Base-by-base conservation (phyloP, 2,113 vertebrate genomes). In the Taurulus bubalis region DNA sequence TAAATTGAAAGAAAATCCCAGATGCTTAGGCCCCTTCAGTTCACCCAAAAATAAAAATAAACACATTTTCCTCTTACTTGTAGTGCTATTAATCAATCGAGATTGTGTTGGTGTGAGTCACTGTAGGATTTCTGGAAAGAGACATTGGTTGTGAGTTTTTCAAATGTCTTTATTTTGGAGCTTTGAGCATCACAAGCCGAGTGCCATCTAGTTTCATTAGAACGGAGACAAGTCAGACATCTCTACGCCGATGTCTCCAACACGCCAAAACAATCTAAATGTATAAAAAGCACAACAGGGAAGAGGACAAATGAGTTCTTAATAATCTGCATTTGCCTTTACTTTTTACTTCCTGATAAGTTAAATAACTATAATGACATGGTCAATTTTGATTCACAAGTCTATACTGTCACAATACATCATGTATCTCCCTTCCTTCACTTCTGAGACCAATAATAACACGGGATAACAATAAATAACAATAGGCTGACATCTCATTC, bases 371-470 rank as follows among this genome's bases (percentile, higher is more conserved):
- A 26, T 30, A 47, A 70, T 65, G 42, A 65, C 60, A 60, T 6
- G 8, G n/a, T 51, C 70, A 76, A 26, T 56, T 63, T 63, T 77
- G n/a, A 82, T 60, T 78, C 64, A 63, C 69, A 49, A 18, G 40
- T 68, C 28, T 49, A 1, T 56, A 28, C 65, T 38, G 40, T 81
- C 60, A 75, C 51, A 45, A 38, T 71, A 77, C 79, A 65, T 75
- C 66, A 83, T 38, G 24, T 69, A 53, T 81, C 42, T 56, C 14
- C 22, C 49, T 45, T 67, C 58, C 53, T 62, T 85, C 42, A 56
- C 59, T n/a, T 71, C 30, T 64, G 71, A 79, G 42, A 74, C 78
- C 71, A 80, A 89, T 83, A 79, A 85, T 69, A 77, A 82, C 76
- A 80, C 56, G 34, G 7, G 28, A 64, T 71, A 68, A 51, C 76